Conservation (phyloP, 2,797 vertebrate genomes). For the Tiaroga cobitis region DNA sequence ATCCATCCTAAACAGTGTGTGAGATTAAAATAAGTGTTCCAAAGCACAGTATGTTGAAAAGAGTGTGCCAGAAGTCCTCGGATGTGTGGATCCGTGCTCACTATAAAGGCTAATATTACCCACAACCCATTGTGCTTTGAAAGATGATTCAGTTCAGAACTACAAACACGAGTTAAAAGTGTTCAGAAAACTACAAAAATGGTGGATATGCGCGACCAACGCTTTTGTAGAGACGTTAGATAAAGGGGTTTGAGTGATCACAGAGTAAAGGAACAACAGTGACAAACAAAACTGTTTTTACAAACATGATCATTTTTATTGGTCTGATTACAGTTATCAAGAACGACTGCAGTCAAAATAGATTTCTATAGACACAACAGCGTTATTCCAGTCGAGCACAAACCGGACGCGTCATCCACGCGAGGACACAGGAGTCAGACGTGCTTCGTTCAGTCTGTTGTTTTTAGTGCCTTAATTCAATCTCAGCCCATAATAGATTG, state of each 20-base stretch:
- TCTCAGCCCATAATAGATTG: slow-evolving; percentile 15
- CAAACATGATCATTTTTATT: slow-evolving; percentile 22
- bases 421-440: neutral
- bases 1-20: no score
- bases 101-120: no score
- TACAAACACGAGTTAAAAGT: no score
- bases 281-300: slow-evolving; percentile 3
- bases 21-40: no score
- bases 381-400: neutral
- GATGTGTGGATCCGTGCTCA: no score
- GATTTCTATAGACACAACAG: slow-evolving; percentile 24
- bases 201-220: no score
- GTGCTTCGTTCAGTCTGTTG: neutral
- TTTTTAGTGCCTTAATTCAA: neutral
- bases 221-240: no score
- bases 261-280: neutral
- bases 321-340: slow-evolving; percentile 23
- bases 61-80: no score
- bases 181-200: no score
- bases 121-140: no score
- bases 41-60: no score
- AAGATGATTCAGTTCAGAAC: no score
- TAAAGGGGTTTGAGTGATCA: neutral
- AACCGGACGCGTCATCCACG: neutral
- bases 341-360: slow-evolving; percentile 30